Base-by-base conservation (phyloP, 1,140 invertebrate genomes). In the Drosophila cardini region DNA sequence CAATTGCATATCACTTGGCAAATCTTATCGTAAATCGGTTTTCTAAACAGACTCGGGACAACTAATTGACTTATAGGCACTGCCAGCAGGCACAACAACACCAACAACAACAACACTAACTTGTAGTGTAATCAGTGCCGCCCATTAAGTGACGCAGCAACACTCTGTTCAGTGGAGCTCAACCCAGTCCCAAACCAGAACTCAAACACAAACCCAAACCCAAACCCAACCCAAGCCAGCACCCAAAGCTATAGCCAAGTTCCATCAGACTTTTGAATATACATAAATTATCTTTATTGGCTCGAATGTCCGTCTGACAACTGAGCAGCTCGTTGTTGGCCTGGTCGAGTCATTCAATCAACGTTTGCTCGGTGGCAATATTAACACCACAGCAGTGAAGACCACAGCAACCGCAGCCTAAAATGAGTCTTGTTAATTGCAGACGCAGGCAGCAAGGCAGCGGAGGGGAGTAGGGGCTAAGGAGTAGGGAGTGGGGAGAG, bases 231-330 rank as follows among this genome's bases (percentile, higher is more conserved):
- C n/a, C 46, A 10, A 30, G 5, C 18, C 46, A 6, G 10, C 11
- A 21, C 4, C 46, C 45, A 32, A 50, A 16, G 7, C 9, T n/a
- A 21, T 15, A 34, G 30, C 7, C 18, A 11, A 56, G 42, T 15
- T 7, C 52, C 70, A 76, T 79, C 80, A 69, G 70, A 86, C 70
- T 75, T 76, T 78, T 80, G 79, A 61, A 67, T 73, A 76, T 80
- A 77, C 84, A 89, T 87, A 87, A 87, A 84, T 87, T 87, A 87
- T 87, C 76, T 87, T 87, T 87, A 87, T 79, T 86, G 83, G 84
- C 79, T 67, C 61, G 6, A 57, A 60, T 76, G 76, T 78, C 45
- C 43, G 40, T 42, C 64, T 65, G 73, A 62, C 73, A 61, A 53
- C 34, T 30, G 61, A 40, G 64, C 55, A 40, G 15, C 42, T 55